A percentile compares a stretch with the other conserved stretches of the same genome.
These are phyloP conservation scores for Acrocera orbiculus DNA, from an alignment of 2,888 invertebrate genomes.

Conservation along the genomic window DNA sequence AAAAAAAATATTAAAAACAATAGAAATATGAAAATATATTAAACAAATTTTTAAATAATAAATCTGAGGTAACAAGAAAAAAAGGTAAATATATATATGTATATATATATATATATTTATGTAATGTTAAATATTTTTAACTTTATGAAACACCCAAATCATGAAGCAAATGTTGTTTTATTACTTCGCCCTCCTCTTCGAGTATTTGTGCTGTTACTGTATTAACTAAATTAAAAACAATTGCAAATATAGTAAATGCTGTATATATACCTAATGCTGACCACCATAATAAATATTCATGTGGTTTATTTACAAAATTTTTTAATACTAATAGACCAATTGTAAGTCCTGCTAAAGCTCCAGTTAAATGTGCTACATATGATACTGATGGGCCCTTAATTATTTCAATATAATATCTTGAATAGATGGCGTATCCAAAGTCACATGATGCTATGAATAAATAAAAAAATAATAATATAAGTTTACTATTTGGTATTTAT, in stretches of 20 bases:
- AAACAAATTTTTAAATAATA: no score
- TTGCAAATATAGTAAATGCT: slow-evolving; percentile 81
- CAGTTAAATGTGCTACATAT: slow-evolving; percentile 90
- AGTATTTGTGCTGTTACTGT: slow-evolving; percentile 33
- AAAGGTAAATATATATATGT: not conserved
- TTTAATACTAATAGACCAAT: slow-evolving; percentile 86
- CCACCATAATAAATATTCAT: slow-evolving; percentile 94
- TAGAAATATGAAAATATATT: no score
- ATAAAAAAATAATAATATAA: no score
- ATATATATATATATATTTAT: not conserved
- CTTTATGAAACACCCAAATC: slow-evolving; percentile 30
- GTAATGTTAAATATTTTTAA: not conserved
- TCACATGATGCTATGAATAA: slow-evolving; percentile 76
- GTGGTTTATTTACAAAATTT: slow-evolving; percentile 88
- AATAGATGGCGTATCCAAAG: slow-evolving; percentile 89
- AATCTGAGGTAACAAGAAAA: not conserved
- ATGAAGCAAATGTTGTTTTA: slow-evolving; percentile 28
- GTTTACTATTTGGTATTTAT: no score
- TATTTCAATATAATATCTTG: slow-evolving; percentile 58
- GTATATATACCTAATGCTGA: slow-evolving; percentile 84
- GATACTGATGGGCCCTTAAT: slow-evolving; percentile 53
- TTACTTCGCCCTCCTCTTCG: slow-evolving; percentile 28
- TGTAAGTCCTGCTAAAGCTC: slow-evolving; percentile 83
- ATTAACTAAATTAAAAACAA: slow-evolving; percentile 82
- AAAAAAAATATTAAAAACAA: no score